Conservation (phyloP, 2,113 vertebrate genomes). For the Coreoperca whiteheadi region DNA sequence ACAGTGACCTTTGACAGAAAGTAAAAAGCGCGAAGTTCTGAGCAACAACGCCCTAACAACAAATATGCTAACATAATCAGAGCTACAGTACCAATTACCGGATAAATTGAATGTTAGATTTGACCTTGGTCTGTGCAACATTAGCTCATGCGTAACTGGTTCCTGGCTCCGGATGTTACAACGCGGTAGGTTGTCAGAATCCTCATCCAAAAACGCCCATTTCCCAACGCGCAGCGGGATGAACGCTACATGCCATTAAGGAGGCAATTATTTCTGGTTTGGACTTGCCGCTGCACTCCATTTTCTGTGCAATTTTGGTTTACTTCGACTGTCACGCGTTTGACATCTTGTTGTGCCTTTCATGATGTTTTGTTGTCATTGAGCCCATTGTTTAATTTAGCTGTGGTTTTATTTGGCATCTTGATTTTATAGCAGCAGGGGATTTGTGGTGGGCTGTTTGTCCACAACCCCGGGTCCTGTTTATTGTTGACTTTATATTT, state of each 20-base stretch:
- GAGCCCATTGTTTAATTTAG: neutral
- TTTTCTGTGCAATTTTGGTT: neutral
- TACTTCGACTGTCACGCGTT: neutral
- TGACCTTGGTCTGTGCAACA: neutral
- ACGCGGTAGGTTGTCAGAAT: neutral
- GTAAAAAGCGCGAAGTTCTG: neutral
- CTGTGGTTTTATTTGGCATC: neutral
- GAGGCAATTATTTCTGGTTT: neutral
- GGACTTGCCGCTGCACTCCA: neutral
- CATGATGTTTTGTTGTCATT: neutral
- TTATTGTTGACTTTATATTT: neutral
- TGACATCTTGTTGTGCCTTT: neutral
- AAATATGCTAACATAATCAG: no score
- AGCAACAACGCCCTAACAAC: neutral
- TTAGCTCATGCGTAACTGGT: neutral
- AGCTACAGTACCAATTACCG: no score
- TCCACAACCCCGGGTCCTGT: neutral
- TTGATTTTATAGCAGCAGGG: neutral
- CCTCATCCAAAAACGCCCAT: neutral
- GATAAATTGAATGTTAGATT: neutral
- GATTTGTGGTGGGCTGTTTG: neutral
- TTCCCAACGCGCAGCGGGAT: slow-evolving; percentile 4
- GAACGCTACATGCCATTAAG: neutral
- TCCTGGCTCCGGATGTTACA: neutral
- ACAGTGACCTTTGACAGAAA: no score